These are phyloP conservation scores for Rafetus swinhoei DNA, from an alignment of 2,113 vertebrate genomes.

Conservation along the genomic window DNA sequence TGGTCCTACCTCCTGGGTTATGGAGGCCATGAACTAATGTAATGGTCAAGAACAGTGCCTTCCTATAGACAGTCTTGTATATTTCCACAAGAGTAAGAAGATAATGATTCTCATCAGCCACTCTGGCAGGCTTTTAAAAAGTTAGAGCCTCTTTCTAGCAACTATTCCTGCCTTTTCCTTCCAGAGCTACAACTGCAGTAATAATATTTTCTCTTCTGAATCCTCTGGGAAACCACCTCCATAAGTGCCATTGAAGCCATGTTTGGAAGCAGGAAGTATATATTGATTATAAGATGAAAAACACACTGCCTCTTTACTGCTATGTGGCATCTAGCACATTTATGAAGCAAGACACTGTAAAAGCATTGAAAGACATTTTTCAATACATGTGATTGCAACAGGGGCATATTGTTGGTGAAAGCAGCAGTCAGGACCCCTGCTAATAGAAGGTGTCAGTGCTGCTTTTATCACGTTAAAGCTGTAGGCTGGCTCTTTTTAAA, in stretches of 20 bases:
- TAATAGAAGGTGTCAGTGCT: not conserved
- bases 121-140: not conserved
- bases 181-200: not conserved
- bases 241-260: not conserved
- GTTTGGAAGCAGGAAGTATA: not conserved
- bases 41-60: not conserved
- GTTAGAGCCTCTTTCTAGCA: not conserved
- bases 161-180: rapidly evolving
- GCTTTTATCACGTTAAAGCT: not conserved
- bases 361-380: not conserved
- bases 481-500: no score
- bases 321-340: not conserved
- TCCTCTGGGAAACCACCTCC: not conserved
- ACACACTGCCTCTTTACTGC: not conserved
- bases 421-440: not conserved
- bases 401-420: not conserved
- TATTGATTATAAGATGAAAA: not conserved
- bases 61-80: not conserved
- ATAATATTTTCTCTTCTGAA: not conserved
- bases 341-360: not conserved
- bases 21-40: not conserved
- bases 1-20: not conserved
- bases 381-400: not conserved
- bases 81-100: not conserved
- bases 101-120: not conserved